Evolutionary conservation across 2,113 vertebrate genomes (phyloP).

Genomic region (Tachysurus vachellii): DNA sequence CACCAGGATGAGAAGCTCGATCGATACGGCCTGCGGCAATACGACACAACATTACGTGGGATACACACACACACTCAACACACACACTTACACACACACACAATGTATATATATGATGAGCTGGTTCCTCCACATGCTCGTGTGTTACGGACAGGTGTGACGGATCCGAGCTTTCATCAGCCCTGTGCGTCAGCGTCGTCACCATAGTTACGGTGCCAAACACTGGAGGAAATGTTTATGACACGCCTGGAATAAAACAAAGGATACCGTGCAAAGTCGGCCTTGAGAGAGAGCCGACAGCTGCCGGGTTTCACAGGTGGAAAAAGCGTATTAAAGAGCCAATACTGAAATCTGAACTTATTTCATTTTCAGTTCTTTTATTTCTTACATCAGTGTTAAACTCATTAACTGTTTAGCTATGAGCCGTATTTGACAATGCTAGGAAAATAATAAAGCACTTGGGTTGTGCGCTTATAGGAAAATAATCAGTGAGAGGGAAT

Average conservation of each 20-base stretch:
- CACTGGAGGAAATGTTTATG: conserved; percentile 13
- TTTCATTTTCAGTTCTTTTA: not conserved
- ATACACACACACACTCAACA: not conserved
- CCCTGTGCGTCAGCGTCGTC: conserved; percentile 2
- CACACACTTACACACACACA: not conserved
- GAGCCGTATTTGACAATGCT: not conserved
- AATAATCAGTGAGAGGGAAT: not conserved
- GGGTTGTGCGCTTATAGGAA: not conserved
- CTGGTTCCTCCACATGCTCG: conserved; percentile 15
- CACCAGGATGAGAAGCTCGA: not conserved
- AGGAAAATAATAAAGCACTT: not conserved
- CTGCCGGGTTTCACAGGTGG: conserved; percentile 4
- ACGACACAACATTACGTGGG: not conserved
- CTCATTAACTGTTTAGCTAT: not conserved
- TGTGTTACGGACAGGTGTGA: conserved; percentile 28
- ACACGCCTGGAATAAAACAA: conserved; percentile 37
- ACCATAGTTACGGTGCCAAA: conserved; percentile 11
- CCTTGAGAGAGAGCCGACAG: conserved; percentile 12
- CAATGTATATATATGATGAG: conserved; percentile 6
- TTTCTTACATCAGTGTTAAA: not conserved
- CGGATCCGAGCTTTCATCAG: conserved; percentile 28
- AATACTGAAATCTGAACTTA: not conserved
- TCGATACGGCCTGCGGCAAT: not conserved
- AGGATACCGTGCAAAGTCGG: conserved; percentile 19
- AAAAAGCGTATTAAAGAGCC: not conserved